Conservation (phyloP, 1,140 invertebrate genomes). For the Ephestia elutella region DNA sequence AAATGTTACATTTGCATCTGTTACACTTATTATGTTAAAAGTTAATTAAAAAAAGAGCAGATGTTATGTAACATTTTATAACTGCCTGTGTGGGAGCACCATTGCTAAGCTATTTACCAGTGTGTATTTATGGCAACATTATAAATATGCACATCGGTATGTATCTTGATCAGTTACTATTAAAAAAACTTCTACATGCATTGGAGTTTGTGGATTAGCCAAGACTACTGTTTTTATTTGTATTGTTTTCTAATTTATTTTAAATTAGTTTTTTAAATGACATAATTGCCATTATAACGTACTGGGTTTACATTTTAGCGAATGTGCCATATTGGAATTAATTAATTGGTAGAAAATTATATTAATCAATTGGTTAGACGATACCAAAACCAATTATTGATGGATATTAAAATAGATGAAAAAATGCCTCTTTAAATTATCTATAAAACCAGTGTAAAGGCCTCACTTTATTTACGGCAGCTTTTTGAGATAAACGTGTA, state of each 20-base stretch:
- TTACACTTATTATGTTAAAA: too few species aligned
- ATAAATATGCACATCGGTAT: too few species aligned
- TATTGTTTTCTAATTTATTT: not conserved
- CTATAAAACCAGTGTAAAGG: not conserved
- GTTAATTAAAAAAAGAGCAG: too few species aligned
- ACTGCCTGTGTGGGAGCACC: too few species aligned
- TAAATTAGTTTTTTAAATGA: not conserved
- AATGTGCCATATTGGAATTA: slow-evolving; percentile 8
- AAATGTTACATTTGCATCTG: too few species aligned
- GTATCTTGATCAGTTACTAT: too few species aligned
- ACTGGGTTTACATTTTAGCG: slow-evolving; percentile 8
- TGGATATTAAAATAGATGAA: not conserved
- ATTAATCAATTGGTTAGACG: not conserved
- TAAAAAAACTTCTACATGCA: too few species aligned
- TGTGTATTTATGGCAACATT: too few species aligned
- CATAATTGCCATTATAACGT: not conserved
- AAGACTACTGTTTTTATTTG: not conserved
- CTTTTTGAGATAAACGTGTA: slow-evolving; percentile 3
- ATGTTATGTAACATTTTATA: too few species aligned
- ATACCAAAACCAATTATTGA: not conserved
- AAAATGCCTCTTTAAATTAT: not conserved
- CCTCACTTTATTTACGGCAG: not conserved
- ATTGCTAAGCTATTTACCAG: too few species aligned
- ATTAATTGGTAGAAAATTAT: slow-evolving; percentile 4
- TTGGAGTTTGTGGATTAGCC: too few species aligned